phyloP scores from a whole-genome alignment of 1,140 invertebrate species.

The Armadillidium nasatum region DNA sequence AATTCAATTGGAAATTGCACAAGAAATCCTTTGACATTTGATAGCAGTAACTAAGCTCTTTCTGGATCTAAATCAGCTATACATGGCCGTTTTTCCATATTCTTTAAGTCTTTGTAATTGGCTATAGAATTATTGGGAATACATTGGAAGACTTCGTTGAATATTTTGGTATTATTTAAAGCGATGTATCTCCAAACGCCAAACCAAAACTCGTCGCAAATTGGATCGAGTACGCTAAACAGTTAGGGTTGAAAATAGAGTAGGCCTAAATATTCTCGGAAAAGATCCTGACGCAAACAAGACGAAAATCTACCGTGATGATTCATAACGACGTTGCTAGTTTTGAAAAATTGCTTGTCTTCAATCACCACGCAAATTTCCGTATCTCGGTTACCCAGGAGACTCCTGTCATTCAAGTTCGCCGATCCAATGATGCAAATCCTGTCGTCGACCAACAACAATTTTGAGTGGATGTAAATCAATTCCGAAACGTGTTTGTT shows the following conservation, averaged over 20 bases:
- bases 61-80: slow-evolving; percentile 17
- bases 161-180: slow-evolving; percentile 17
- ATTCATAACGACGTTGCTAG: not conserved
- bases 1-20: slow-evolving; percentile 27
- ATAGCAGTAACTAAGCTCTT: slow-evolving; percentile 3
- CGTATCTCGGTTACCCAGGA: slow-evolving; percentile 26
- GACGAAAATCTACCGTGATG: not conserved
- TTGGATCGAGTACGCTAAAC: slow-evolving; percentile 20
- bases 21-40: slow-evolving; percentile 23
- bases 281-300: slow-evolving; percentile 19
- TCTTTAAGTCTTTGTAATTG: slow-evolving; percentile 19
- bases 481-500: slow-evolving; percentile 19
- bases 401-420: slow-evolving; percentile 24
- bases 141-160: slow-evolving; percentile 22
- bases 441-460: slow-evolving; percentile 24
- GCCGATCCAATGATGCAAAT: slow-evolving; percentile 24
- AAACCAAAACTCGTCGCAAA: slow-evolving; percentile 24
- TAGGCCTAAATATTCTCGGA: slow-evolving; percentile 28
- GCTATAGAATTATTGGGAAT: slow-evolving; percentile 21
- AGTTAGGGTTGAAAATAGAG: slow-evolving; percentile 19
- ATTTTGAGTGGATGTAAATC: slow-evolving; percentile 27
- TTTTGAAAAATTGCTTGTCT: slow-evolving; percentile 17
- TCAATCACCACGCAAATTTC: slow-evolving; percentile 28
- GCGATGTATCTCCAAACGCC: slow-evolving; percentile 20
- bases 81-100: not conserved